Conservation (phyloP, 2,113 vertebrate species). For the Aplodontia rufa region DNA sequence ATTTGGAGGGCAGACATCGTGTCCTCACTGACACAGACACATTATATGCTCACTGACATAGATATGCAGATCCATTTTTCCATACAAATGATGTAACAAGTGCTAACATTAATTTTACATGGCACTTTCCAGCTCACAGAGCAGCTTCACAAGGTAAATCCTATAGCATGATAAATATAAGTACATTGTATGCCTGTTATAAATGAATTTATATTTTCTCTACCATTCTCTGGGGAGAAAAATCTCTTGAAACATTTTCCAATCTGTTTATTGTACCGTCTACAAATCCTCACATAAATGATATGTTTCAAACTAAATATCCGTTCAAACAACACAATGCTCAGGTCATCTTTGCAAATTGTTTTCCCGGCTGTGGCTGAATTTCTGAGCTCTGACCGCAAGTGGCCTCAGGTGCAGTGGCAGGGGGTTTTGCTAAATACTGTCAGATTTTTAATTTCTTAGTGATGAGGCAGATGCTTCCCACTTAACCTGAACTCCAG, state of each 20-base stretch:
- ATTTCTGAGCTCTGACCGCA: background rate
- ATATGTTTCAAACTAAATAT: background rate
- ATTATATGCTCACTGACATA: background rate
- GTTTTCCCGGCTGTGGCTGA: background rate
- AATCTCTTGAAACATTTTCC: background rate
- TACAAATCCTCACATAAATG: conserved; percentile 18
- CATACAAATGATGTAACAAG: background rate
- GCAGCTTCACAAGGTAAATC: background rate
- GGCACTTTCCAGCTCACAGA: conserved; percentile 1
- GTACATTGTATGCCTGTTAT: background rate
- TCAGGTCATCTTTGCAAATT: background rate
- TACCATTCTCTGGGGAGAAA: background rate
- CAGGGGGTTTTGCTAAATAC: background rate
- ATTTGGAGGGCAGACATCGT: background rate
- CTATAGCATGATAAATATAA: background rate
- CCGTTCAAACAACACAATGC: background rate
- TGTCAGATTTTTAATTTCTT: background rate
- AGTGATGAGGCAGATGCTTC: background rate
- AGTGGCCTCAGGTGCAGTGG: background rate
- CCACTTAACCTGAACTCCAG: background rate
- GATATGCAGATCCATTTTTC: background rate
- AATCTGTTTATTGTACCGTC: conserved; percentile 13
- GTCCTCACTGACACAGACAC: background rate
- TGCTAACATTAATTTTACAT: background rate
- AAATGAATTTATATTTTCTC: conserved; percentile 45